These are phyloP conservation scores for Argyrosomus japonicus DNA, from an alignment of 2,113 vertebrate genomes.

Conservation along the genomic window DNA sequence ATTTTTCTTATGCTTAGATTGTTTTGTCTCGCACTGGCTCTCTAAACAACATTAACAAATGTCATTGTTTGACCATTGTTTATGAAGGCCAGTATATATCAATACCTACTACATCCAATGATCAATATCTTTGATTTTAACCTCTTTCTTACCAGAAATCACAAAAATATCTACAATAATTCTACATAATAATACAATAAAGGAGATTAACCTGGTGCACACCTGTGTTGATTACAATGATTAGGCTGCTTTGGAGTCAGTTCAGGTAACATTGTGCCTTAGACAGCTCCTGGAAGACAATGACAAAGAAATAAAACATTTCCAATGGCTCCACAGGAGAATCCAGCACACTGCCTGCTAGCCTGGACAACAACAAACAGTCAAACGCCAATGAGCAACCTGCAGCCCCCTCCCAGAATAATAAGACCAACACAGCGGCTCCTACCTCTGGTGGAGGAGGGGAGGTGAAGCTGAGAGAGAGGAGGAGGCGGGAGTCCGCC, in stretches of 20 bases:
- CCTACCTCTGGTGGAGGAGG: slow-evolving; percentile 46
- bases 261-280: neutral
- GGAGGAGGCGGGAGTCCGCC: slow-evolving; percentile 75
- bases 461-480: slow-evolving; percentile 76
- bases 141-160: neutral
- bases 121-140: neutral
- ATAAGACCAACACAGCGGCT: slow-evolving; percentile 8
- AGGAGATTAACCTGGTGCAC: neutral
- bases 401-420: slow-evolving; percentile 27
- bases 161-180: neutral
- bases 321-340: slow-evolving; percentile 47
- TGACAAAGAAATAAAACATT: neutral
- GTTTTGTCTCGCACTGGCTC: neutral
- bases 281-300: neutral
- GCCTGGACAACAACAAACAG: slow-evolving; percentile 60
- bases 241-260: neutral
- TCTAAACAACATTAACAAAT: neutral
- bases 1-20: neutral
- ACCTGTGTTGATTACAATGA: neutral
- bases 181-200: neutral
- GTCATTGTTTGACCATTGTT: neutral
- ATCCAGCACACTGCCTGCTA: neutral
- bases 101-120: neutral
- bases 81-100: neutral
- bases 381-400: slow-evolving; percentile 56